These are phyloP conservation scores for Iselma pallidipennis DNA, from an alignment of 2,888 invertebrate species.

Conservation along the genomic window DNA sequence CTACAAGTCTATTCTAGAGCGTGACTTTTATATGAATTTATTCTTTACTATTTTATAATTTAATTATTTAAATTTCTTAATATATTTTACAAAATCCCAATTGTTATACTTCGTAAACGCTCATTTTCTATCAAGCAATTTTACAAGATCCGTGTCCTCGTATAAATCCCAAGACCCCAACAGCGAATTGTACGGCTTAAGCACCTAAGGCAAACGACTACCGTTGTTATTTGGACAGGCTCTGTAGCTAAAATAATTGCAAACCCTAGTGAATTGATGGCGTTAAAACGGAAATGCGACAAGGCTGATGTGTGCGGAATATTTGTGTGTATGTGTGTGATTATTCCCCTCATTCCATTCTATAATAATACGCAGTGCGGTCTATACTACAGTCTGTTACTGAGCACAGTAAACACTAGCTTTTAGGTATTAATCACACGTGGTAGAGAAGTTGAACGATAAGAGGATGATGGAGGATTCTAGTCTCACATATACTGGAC, in stretches of 20 bases:
- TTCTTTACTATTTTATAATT: no score
- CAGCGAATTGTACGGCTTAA: not conserved
- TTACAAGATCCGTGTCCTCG: not conserved
- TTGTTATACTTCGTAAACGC: no score
- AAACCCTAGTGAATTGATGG: not conserved
- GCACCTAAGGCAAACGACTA: not conserved
- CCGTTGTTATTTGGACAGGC: not conserved
- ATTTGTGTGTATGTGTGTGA: not conserved
- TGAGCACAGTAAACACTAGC: not conserved
- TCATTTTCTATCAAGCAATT: no score
- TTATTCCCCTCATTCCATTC: not conserved
- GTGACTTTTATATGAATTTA: no score
- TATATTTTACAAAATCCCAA: no score
- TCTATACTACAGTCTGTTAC: not conserved
- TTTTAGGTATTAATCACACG: slow-evolving; percentile 17
- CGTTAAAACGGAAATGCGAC: not conserved
- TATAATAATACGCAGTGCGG: not conserved
- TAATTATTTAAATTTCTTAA: no score
- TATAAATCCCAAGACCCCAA: not conserved
- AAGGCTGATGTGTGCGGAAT: not conserved
- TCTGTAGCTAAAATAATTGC: not conserved
- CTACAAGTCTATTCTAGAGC: no score
- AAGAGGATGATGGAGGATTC: slow-evolving; percentile 24
- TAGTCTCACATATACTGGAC: slow-evolving; percentile 1
- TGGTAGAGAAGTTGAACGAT: slow-evolving; percentile 15